Evolutionary conservation across 2,888 invertebrate genomes (phyloP), one percentile per base, ranked within the genome.

Genomic region (Drosophila mercatorum): DNA sequence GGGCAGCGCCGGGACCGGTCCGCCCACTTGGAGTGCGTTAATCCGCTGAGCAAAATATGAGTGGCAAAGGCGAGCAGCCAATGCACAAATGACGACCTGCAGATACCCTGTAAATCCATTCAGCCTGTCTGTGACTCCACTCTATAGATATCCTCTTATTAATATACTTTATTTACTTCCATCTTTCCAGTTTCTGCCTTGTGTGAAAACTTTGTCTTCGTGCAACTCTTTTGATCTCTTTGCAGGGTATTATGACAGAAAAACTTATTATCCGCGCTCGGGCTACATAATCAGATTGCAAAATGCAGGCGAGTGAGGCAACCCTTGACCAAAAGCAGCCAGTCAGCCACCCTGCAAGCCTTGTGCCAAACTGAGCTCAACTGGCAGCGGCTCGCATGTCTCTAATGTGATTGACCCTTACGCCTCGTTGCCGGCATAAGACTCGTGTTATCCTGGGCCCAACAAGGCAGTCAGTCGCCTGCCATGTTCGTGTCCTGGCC

Each of bases 351-450:
- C 65, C 61, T 52, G 38, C 40, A 61, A 26, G 38, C 51, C 65
- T 47, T 55, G 65, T 26, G 40, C 41, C 14, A 52, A 67, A 44
- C 59, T 46, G 46, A 51, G 60, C 57, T 60, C 43, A 41, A 60
- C 61, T 60, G 66, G 43, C 68, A 51, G 62, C 60, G 75, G 72
- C 65, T 87, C 76, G 85, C 88, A 89, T 83, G 78, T 80, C 83
- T 80, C 84, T 88, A 86, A 88, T 89, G 88, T 88, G 88, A 88
- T 88, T 88, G 90, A 88, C 88, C 88, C 88, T 89, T 86, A 80
- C 78, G 88, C 88, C 77, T 78, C 83, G 89, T 83, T 85, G 81
- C 80, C 71, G 82, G 83, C 77, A 82, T 87, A 86, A 88, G 88
- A 81, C 86, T 88, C 78, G 74, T 88, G 80, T 89, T 89, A 81